Evolutionary conservation across 2,888 invertebrate species (phyloP).

Genomic region (Lapara coniferarum): DNA sequence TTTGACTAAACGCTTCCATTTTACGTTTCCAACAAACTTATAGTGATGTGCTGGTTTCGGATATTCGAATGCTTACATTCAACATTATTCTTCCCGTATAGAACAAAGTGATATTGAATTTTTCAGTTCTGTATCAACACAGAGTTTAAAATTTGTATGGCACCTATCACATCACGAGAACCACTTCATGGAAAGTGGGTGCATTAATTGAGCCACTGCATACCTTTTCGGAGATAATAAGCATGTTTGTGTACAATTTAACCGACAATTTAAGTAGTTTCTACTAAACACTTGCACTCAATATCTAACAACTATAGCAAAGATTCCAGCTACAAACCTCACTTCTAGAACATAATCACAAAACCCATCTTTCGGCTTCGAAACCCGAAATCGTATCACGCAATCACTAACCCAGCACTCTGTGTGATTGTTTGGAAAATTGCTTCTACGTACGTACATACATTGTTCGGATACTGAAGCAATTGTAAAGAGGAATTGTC

Average conservation of each 20-base stretch:
- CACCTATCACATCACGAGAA: too few relatives aligned
- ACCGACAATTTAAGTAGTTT: too few relatives aligned
- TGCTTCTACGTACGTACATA: slow-evolving; percentile 7
- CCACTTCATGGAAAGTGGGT: too few relatives aligned
- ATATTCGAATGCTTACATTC: neutral
- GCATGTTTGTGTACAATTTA: too few relatives aligned
- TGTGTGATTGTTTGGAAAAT: slow-evolving; percentile 27
- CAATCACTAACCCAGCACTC: slow-evolving; percentile 21
- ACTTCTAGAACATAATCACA: neutral
- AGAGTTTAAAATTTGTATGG: too few relatives aligned
- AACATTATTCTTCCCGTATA: too few relatives aligned
- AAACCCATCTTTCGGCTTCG: neutral
- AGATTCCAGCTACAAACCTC: neutral
- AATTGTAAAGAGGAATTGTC: slow-evolving; percentile 15
- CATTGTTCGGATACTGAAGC: neutral
- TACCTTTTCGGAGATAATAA: too few relatives aligned
- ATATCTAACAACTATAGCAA: neutral
- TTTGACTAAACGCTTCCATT: slow-evolving; percentile 20
- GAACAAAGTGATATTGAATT: too few relatives aligned
- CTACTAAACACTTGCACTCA: neutral
- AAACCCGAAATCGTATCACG: neutral
- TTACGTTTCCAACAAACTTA: neutral
- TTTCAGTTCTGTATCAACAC: too few relatives aligned
- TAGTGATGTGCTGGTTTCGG: neutral
- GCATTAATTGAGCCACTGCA: too few relatives aligned